Conservation (phyloP, 2,797 vertebrate species). For the Salarias fasciatus region DNA sequence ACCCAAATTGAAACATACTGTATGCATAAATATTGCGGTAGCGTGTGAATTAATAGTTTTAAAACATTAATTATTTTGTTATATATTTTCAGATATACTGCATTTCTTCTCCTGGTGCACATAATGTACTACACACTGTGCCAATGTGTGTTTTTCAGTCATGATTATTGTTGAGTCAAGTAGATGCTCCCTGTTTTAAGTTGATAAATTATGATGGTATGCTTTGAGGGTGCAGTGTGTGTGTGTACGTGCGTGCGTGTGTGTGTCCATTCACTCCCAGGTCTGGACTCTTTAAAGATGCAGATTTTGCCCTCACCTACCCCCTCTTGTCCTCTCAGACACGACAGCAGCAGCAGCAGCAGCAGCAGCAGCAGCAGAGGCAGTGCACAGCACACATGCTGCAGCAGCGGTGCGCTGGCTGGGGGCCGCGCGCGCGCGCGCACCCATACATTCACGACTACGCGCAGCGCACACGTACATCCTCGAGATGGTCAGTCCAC, state of each 20-base stretch:
- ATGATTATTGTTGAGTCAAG: no score
- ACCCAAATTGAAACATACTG: no score
- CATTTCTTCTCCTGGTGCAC: neutral
- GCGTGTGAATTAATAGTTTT: no score
- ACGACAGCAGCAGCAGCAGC: constrained; percentile 40
- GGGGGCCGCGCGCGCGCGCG: constrained; percentile 48
- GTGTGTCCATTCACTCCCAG: constrained; percentile 16
- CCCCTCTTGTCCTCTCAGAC: constrained; percentile 44
- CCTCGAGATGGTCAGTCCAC: constrained; percentile 46
- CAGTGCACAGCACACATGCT: constrained; percentile 70
- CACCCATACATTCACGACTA: constrained; percentile 30
- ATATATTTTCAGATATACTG: neutral
- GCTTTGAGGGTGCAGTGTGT: constrained; percentile 1
- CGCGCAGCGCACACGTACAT: constrained; percentile 49
- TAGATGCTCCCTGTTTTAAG: neutral
- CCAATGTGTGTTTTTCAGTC: no score
- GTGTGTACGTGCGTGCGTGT: neutral
- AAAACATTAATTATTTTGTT: neutral
- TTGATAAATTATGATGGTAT: neutral
- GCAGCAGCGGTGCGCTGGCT: constrained; percentile 69
- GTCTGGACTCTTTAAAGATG: constrained; percentile 27
- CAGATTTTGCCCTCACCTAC: constrained; percentile 33
- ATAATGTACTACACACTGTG: neutral
- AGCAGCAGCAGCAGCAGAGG: constrained; percentile 25
- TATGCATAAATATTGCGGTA: no score